Conservation (phyloP, 2,113 vertebrate species). For the Dromaius novaehollandiae region DNA sequence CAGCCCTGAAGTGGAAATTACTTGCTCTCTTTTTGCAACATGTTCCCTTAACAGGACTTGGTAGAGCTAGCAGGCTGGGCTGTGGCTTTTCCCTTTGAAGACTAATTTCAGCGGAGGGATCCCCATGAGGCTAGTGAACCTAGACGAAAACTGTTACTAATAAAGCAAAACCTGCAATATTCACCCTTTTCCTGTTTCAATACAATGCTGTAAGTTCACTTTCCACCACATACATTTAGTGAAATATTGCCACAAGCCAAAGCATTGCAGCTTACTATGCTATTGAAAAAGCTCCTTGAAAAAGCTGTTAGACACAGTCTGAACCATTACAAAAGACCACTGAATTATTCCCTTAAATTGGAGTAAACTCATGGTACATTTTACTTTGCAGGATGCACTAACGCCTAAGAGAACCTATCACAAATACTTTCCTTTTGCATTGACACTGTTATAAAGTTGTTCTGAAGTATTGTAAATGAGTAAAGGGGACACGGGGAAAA, state of each 20-base stretch:
- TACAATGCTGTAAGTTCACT: not conserved
- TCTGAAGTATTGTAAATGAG: not conserved
- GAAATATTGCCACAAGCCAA: slow-evolving; percentile 3
- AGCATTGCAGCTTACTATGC: not conserved
- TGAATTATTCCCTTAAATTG: not conserved
- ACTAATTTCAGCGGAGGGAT: slow-evolving; percentile 9
- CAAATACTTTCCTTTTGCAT: not conserved
- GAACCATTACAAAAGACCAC: not conserved
- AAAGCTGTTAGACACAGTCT: not conserved
- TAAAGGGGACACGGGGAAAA: not conserved
- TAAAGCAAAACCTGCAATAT: slow-evolving; percentile 6
- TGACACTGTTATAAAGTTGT: not conserved
- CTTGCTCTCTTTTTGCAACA: slow-evolving; percentile 5
- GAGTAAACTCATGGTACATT: not conserved
- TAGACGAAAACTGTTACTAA: slow-evolving; percentile 15
- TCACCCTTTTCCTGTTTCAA: not conserved
- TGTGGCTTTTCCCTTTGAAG: not conserved
- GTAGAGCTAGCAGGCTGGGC: not conserved
- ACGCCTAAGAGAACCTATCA: not conserved
- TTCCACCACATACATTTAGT: not conserved
- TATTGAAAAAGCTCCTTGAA: not conserved
- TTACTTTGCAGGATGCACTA: not conserved
- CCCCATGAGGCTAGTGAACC: not conserved
- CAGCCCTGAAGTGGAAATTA: slow-evolving; percentile 14
- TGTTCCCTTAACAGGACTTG: not conserved